Conservation (phyloP, 2,797 vertebrate species). For the Chloroceryle inda region DNA sequence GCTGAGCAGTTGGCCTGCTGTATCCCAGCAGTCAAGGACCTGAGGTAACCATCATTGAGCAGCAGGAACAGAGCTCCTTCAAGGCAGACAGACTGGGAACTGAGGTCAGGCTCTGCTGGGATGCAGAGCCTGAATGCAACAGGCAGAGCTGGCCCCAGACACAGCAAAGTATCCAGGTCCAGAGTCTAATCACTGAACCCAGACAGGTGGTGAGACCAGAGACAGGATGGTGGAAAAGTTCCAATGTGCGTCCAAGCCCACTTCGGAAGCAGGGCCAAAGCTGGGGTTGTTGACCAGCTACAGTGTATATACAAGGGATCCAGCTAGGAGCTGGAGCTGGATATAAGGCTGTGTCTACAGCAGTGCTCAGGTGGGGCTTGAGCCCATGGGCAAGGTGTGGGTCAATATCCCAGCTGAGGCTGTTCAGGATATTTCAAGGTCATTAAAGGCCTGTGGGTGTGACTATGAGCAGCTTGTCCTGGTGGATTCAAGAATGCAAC, state of each 20-base stretch:
- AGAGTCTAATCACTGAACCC: not conserved
- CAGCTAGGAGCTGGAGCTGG: not conserved
- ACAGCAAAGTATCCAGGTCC: not conserved
- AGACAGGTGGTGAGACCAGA: not conserved
- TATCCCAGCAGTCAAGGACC: not conserved
- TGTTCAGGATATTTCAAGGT: not conserved
- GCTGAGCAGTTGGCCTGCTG: not conserved
- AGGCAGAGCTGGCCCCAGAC: not conserved
- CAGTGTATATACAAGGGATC: not conserved
- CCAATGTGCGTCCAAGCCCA: not conserved
- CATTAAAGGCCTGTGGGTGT: not conserved
- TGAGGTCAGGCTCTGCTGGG: not conserved
- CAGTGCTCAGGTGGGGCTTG: not conserved
- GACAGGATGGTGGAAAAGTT: not conserved
- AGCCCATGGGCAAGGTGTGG: not conserved
- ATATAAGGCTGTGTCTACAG: not conserved
- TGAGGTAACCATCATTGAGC: not conserved
- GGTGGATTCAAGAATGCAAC: not conserved
- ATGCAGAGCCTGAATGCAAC: not conserved
- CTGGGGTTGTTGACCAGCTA: not conserved
- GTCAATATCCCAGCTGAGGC: not conserved
- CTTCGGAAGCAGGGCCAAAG: not conserved
- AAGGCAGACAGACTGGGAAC: not conserved
- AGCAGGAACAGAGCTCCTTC: not conserved
- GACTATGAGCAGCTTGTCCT: not conserved